phyloP scores from a whole-genome alignment of 1,140 invertebrate genomes.

The Lordiphosa clarofinis region DNA sequence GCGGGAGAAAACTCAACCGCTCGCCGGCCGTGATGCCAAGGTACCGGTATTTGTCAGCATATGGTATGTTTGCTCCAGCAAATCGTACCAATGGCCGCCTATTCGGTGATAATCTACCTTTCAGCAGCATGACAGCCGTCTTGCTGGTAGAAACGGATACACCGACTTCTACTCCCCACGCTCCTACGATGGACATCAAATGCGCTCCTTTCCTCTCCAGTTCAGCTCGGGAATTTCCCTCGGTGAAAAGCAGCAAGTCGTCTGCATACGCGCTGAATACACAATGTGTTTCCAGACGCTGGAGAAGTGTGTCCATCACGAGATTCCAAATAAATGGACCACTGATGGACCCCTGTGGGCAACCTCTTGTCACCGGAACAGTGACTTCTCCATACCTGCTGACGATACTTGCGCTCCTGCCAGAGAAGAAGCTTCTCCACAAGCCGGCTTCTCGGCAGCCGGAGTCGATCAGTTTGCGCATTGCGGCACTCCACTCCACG shows the following conservation, averaged over 20 bases:
- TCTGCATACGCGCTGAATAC: slow-evolving; percentile 4
- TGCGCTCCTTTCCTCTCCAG: slow-evolving; percentile 1
- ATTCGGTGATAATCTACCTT: neutral
- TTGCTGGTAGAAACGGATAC: slow-evolving; percentile 18
- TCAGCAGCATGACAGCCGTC: slow-evolving; percentile 13
- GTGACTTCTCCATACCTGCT: slow-evolving; percentile 2
- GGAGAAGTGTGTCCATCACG: neutral
- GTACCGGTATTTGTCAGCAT: slow-evolving; percentile 9
- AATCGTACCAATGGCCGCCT: slow-evolving; percentile 8
- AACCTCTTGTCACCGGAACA: slow-evolving; percentile 1
- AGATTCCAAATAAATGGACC: slow-evolving; percentile 2
- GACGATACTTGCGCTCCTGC: slow-evolving; percentile 7
- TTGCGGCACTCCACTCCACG: too few relatives aligned
- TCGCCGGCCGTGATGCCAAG: neutral
- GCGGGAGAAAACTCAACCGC: too few relatives aligned
- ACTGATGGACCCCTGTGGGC: slow-evolving; percentile 3
- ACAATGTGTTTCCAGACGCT: neutral
- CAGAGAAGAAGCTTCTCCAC: slow-evolving; percentile 5
- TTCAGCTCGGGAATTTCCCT: slow-evolving; percentile 5
- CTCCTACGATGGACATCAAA: slow-evolving; percentile 7
- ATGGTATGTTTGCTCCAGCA: slow-evolving; percentile 12
- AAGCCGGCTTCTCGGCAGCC: slow-evolving; percentile 3
- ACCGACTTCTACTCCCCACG: slow-evolving; percentile 1
- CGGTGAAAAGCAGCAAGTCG: slow-evolving; percentile 15
- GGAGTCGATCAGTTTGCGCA: too few relatives aligned